These are phyloP conservation scores for Linyphia triangularis DNA, from an alignment of 2,888 invertebrate species.

Conservation along the genomic window DNA sequence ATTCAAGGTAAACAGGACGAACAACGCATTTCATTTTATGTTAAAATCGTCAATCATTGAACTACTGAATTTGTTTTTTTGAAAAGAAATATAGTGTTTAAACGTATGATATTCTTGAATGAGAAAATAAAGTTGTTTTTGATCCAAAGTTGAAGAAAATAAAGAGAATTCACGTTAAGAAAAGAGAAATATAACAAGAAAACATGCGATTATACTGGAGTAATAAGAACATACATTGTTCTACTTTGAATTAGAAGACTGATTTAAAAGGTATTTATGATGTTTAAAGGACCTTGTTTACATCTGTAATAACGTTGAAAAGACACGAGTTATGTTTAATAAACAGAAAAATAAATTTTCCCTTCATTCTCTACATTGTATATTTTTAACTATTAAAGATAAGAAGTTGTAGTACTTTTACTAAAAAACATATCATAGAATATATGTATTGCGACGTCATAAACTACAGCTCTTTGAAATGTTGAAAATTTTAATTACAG, in stretches of 20 bases:
- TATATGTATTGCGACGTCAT: no score
- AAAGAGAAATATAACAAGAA: neutral
- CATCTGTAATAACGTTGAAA: neutral
- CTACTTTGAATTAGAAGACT: neutral
- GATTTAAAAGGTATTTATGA: neutral
- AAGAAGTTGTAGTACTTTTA: constrained; percentile 18
- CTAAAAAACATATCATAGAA: no score
- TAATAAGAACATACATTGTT: neutral
- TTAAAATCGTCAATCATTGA: neutral
- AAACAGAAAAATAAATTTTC: constrained; percentile 41
- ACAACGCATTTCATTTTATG: neutral
- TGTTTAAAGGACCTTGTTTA: neutral
- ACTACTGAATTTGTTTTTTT: neutral
- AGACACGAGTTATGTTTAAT: constrained; percentile 11
- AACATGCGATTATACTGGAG: no score
- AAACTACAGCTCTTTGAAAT: no score
- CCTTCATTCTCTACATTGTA: constrained; percentile 22
- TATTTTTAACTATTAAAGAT: constrained; percentile 35
- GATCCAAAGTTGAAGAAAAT: no score
- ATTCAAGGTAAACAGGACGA: neutral
- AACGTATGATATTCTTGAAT: neutral
- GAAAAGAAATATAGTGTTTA: neutral
- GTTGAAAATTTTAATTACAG: no score
- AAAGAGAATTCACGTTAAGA: neutral
- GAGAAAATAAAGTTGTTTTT: no score